Conservation (phyloP, 2,113 vertebrate species). For the Chaenocephalus aceratus region DNA sequence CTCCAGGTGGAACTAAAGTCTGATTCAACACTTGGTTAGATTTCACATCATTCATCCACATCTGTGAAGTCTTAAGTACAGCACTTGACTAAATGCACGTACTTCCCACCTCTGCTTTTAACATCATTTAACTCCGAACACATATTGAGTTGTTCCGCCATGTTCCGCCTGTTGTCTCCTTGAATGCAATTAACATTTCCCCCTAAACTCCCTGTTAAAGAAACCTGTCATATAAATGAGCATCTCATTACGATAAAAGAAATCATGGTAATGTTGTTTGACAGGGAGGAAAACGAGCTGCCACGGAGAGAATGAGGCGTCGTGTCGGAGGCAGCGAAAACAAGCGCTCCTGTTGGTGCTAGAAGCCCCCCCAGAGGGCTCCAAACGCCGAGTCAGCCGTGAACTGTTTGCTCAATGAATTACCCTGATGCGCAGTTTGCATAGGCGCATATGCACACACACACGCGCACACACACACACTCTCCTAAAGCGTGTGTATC, state of each 20-base stretch:
- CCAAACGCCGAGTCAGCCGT: constrained; percentile 50
- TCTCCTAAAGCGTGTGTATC: not conserved
- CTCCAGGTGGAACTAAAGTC: too few relatives aligned
- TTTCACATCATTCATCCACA: too few relatives aligned
- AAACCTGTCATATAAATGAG: constrained; percentile 1
- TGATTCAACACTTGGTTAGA: too few relatives aligned
- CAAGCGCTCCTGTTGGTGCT: constrained; percentile 40
- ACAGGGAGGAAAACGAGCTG: constrained; percentile 56
- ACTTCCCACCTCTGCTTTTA: too few relatives aligned
- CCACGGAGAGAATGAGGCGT: constrained; percentile 32
- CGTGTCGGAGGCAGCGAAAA: constrained; percentile 45
- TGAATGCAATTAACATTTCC: not conserved
- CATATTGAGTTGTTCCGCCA: not conserved
- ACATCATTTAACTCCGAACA: not conserved
- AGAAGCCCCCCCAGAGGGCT: constrained; percentile 45
- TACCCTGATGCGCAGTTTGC: constrained; percentile 28
- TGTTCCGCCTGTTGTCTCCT: constrained; percentile 7
- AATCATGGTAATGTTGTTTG: constrained; percentile 50
- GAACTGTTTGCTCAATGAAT: constrained; percentile 43
- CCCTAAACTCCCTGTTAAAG: not conserved
- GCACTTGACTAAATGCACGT: too few relatives aligned
- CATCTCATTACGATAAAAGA: not conserved
- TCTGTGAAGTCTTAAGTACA: too few relatives aligned
- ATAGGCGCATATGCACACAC: not conserved
- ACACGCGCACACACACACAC: not conserved